Percentiles rank a stretch among this genome's conserved stretches.
Evolutionary conservation across 2,113 vertebrate species (phyloP).

Genomic region (Nothoprocta pentlandii): DNA sequence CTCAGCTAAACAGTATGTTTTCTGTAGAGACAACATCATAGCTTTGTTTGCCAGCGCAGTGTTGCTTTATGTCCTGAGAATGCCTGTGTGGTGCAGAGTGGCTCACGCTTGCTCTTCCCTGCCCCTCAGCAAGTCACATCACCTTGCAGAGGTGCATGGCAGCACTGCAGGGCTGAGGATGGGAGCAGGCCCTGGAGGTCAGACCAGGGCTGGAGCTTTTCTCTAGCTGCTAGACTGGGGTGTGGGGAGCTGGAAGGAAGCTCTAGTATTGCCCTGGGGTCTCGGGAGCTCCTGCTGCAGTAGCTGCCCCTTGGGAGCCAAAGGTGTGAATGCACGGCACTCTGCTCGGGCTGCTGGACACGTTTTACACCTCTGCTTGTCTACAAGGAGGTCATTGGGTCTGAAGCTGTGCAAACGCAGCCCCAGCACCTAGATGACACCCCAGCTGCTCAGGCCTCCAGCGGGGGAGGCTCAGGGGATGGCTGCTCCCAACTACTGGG

Average conservation of each 20-base stretch:
- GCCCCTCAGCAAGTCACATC: neutral
- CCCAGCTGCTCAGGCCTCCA: neutral
- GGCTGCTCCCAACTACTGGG: neutral
- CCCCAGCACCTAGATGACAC: neutral
- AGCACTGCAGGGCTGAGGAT: neutral
- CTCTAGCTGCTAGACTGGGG: neutral
- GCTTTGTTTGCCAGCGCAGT: neutral
- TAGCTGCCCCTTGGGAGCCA: neutral
- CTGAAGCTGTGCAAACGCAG: neutral
- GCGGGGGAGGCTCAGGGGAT: neutral
- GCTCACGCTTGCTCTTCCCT: neutral
- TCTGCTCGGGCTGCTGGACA: too few species aligned
- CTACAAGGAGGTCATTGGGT: neutral
- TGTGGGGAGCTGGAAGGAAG: neutral
- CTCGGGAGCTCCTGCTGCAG: neutral
- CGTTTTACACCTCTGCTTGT: neutral
- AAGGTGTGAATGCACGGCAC: neutral
- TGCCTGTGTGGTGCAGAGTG: neutral
- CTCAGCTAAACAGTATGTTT: neutral
- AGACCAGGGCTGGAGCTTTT: neutral
- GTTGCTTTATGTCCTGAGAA: accelerated
- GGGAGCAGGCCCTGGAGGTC: neutral
- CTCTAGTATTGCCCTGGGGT: accelerated
- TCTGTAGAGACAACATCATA: neutral
- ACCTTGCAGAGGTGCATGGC: neutral